Conservation (phyloP, 1,140 invertebrate species). For the Aphidius gifuensis region DNA sequence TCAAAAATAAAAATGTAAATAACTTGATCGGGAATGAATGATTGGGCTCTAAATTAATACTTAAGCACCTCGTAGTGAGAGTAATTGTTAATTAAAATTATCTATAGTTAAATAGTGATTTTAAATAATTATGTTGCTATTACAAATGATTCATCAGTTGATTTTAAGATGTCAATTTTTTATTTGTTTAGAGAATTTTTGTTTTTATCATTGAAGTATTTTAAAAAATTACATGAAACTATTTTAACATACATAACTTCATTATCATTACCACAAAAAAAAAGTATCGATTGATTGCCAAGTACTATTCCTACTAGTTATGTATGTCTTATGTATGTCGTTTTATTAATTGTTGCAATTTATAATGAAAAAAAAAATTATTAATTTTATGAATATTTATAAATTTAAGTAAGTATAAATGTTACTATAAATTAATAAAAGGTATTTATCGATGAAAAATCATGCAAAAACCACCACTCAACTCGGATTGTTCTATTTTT, state of each 20-base stretch:
- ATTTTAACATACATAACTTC: not conserved
- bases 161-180: constrained; percentile 7
- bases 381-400: constrained; percentile 48
- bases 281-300: not conserved
- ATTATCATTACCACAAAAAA: not conserved
- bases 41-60: constrained; percentile 34
- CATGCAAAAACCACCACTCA: too few relatives aligned
- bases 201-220: not conserved
- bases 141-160: constrained; percentile 21
- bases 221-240: not conserved
- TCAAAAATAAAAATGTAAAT: constrained; percentile 14
- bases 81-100: constrained; percentile 48
- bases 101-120: constrained; percentile 39
- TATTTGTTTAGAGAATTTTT: constrained; percentile 24
- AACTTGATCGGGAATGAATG: constrained; percentile 21
- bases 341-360: constrained; percentile 18
- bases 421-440: constrained; percentile 58
- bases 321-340: constrained; percentile 28
- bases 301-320: constrained; percentile 1
- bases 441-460: constrained; percentile 54
- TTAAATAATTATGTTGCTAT: constrained; percentile 33
- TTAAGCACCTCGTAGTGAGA: constrained; percentile 52
- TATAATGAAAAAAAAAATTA: constrained; percentile 29
- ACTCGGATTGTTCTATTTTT: too few relatives aligned
- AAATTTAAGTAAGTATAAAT: constrained; percentile 57